Conservation (phyloP, 2,888 invertebrate genomes). For the Hoplodrina ambigua region DNA sequence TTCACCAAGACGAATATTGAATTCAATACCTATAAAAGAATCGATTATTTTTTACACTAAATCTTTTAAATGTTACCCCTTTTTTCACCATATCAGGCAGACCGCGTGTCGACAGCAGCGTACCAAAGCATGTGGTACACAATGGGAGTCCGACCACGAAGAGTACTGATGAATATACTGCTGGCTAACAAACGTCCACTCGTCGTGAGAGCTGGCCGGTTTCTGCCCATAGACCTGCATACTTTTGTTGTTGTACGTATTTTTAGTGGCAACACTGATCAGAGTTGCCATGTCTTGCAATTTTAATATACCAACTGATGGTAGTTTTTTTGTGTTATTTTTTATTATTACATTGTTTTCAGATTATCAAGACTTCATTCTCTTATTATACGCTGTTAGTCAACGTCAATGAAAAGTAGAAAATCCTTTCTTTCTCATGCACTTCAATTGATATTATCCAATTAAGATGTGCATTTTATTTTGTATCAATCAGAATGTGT, state of each 20-base stretch:
- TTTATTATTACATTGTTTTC: conserved; percentile 58
- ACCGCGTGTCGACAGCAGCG: conserved; percentile 80
- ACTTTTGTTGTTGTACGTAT: conserved; percentile 79
- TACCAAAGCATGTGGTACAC: conserved; percentile 81
- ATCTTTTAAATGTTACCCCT: not conserved
- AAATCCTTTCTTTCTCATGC: not conserved
- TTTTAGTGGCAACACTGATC: not conserved
- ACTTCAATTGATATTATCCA: not conserved
- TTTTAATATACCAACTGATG: not conserved
- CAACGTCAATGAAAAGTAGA: conserved; percentile 81
- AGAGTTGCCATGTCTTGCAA: not conserved
- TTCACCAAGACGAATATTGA: no score
- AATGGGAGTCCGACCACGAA: conserved; percentile 75
- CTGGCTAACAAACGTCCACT: conserved; percentile 74
- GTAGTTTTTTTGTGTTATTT: not conserved
- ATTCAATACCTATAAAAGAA: no score
- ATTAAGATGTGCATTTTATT: not conserved
- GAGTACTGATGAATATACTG: conserved; percentile 75
- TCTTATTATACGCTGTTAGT: conserved; percentile 86
- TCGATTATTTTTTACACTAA: not conserved
- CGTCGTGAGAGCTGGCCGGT: conserved; percentile 77
- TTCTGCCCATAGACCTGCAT: conserved; percentile 82
- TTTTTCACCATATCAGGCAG: conserved; percentile 70
- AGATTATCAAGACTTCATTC: conserved; percentile 87
- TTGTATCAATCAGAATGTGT: not conserved